These are phyloP conservation scores for Galleria mellonella DNA, from an alignment of 1,140 invertebrate species.

Conservation along the genomic window DNA sequence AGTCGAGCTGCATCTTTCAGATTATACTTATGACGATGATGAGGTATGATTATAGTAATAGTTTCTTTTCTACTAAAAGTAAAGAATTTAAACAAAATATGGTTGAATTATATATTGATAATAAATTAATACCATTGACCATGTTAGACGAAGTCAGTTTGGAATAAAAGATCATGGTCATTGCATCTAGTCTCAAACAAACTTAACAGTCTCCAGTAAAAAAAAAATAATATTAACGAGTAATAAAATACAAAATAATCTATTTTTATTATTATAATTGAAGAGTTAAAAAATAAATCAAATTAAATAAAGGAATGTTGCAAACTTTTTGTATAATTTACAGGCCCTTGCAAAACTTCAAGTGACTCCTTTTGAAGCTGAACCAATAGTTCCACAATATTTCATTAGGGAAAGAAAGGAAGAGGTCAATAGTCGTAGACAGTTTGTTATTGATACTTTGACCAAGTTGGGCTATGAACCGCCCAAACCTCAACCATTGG, in stretches of 20 bases:
- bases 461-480: slow-evolving; percentile 81
- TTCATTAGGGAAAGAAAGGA: slow-evolving; percentile 79
- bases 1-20: slow-evolving; percentile 88
- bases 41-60: slow-evolving; percentile 70
- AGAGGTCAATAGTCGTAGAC: slow-evolving; percentile 76
- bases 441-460: slow-evolving; percentile 79
- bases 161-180: too few species aligned
- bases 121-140: too few species aligned
- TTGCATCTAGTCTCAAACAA: too few species aligned
- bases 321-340: slow-evolving; percentile 5
- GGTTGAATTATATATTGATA: too few species aligned
- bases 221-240: too few species aligned
- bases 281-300: too few species aligned
- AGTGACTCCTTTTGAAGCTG: slow-evolving; percentile 79
- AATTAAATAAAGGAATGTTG: neutral
- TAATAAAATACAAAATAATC: too few species aligned
- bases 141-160: too few species aligned
- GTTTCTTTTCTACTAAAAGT: too few species aligned
- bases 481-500: slow-evolving; percentile 72
- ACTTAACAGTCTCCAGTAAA: too few species aligned
- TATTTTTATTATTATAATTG: too few species aligned
- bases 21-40: slow-evolving; percentile 91
- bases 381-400: slow-evolving; percentile 81
- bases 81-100: too few species aligned
- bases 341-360: slow-evolving; percentile 70